phyloP scores from a whole-genome alignment of 2,797 vertebrate genomes.

The Paratrypauchen microcephalus region DNA sequence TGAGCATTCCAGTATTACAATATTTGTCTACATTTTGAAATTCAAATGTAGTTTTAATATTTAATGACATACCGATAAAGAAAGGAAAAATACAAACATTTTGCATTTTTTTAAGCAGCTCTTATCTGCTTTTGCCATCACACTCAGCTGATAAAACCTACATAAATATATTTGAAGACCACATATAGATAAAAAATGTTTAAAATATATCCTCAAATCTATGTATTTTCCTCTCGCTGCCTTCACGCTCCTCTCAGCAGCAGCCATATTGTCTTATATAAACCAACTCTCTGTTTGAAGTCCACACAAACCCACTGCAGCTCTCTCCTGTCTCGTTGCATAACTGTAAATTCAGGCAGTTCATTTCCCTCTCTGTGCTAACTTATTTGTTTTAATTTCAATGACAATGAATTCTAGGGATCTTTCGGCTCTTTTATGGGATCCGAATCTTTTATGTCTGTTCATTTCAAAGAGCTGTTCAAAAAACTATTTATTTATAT shows the following conservation, averaged over 20 bases:
- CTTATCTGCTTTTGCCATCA: no score
- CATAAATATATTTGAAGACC: no score
- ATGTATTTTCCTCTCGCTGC: background rate
- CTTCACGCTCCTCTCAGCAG: background rate
- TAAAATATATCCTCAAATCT: no score
- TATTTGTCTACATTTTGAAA: background rate
- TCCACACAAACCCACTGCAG: slow-evolving; percentile 30
- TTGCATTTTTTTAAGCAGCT: no score
- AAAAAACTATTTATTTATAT: no score
- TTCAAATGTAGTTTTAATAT: background rate
- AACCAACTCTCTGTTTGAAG: slow-evolving; percentile 28
- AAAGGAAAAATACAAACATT: no score
- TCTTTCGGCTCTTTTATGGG: no score
- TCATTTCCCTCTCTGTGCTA: slow-evolving; percentile 46
- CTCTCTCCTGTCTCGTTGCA: slow-evolving; percentile 30
- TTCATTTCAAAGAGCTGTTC: no score
- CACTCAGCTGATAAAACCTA: no score
- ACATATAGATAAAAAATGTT: no score
- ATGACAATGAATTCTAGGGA: slow-evolving; percentile 7
- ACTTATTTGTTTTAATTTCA: slow-evolving; percentile 60
- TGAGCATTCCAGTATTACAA: background rate
- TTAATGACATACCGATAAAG: background rate
- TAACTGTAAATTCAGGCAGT: slow-evolving; percentile 55
- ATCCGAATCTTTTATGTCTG: no score
- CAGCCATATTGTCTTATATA: slow-evolving; percentile 62